A percentile compares a stretch with the other conserved stretches of the same genome.
These are phyloP conservation scores for Orientallactaga sibirica DNA, from an alignment of 2,797 vertebrate species.

Conservation along the genomic window DNA sequence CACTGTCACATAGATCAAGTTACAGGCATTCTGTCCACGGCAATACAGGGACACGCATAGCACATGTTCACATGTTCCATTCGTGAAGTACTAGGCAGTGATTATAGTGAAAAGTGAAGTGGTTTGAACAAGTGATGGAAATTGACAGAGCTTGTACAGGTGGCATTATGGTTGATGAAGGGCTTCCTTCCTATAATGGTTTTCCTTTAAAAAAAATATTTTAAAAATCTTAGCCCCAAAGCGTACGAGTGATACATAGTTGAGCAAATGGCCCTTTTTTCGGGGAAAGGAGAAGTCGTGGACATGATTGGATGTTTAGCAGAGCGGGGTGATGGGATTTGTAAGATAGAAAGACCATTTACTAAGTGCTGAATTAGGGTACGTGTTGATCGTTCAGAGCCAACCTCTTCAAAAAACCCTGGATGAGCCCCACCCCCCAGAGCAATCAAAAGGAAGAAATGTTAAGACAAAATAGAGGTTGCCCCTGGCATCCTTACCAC, in stretches of 20 bases:
- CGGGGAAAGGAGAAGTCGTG: slow-evolving; percentile 12
- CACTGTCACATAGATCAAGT: neutral
- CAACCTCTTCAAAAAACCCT: no score
- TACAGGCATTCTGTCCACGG: neutral
- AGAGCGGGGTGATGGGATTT: neutral
- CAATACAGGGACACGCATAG: neutral
- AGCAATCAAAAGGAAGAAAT: no score
- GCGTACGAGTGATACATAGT: neutral
- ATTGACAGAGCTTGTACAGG: slow-evolving; percentile 7
- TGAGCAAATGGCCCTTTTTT: neutral
- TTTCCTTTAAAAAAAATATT: neutral
- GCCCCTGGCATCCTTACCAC: no score
- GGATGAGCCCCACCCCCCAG: no score
- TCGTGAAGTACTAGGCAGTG: neutral
- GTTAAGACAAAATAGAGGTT: no score
- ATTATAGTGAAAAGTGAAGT: slow-evolving; percentile 27
- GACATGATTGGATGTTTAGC: neutral
- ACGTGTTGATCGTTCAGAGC: no score
- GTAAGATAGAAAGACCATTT: no score
- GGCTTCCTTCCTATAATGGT: neutral
- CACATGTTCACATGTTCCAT: neutral
- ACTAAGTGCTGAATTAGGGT: no score
- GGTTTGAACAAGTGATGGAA: slow-evolving; percentile 3
- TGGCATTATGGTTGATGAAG: neutral
- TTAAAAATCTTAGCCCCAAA: neutral